These are phyloP conservation scores for Hemiscyllium ocellatum DNA, from an alignment of 2,113 vertebrate genomes.

Conservation along the genomic window DNA sequence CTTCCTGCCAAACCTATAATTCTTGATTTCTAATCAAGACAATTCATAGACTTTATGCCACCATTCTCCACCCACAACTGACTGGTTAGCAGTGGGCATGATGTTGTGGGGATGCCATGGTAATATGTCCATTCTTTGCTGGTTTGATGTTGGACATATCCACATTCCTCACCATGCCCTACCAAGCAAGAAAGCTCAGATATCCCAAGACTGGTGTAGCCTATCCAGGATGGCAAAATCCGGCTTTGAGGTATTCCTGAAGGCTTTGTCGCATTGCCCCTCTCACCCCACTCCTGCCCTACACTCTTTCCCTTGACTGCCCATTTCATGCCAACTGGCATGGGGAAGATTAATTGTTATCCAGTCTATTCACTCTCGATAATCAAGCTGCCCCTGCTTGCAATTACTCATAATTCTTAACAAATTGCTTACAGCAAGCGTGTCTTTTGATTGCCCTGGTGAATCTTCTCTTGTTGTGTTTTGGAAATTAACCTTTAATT, in stretches of 20 bases:
- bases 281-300: not conserved
- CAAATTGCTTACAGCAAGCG: not conserved
- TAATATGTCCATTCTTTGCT: not conserved
- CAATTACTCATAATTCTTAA: not conserved
- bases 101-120: not conserved
- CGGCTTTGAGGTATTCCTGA: not conserved
- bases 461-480: no score
- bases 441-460: not conserved
- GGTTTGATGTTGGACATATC: not conserved
- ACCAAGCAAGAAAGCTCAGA: not conserved
- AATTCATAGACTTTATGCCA: not conserved
- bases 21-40: not conserved
- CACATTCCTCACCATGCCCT: not conserved
- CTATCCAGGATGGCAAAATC: not conserved
- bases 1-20: not conserved
- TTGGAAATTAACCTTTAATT: not conserved
- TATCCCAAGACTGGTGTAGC: not conserved
- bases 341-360: not conserved
- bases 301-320: not conserved
- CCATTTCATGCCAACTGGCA: not conserved
- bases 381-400: not conserved
- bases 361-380: not conserved
- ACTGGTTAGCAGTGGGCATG: not conserved
- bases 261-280: not conserved
- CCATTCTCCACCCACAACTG: not conserved